Base-by-base conservation (phyloP, 2,113 vertebrate genomes). In the Candoia aspera region DNA sequence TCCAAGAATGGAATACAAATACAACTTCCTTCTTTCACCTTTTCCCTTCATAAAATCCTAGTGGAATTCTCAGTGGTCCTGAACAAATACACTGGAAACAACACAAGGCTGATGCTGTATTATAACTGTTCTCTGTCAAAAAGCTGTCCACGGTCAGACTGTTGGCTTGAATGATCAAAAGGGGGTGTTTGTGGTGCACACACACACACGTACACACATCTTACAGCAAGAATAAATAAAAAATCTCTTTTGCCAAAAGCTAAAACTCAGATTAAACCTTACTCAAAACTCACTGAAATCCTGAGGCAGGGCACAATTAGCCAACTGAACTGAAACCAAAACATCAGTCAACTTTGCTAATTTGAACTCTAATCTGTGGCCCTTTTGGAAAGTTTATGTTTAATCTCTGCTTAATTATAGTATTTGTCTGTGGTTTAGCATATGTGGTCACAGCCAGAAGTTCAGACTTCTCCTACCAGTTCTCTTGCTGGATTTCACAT, bases 401-500 rank as follows among this genome's bases (percentile, higher is more conserved):
- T 96, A 93, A 94, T 89, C 95, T 94, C 84, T 60, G 87, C 68
- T 95, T 91, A 92, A 94, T 68, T 59, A 53, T 93, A 90, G 90
- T 94, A 93, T 93, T 42, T 94, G 93, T 92, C 90, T 96, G 96
- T 94, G 95, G 94, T 95, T 96, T 94, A 94, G 86, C 58, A 54
- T 79, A 95, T 95, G 92, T 94, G 95, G 91, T 93, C 93, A 95
- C 79, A 91, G 58, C 29, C 91, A 86, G 95, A 90, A 96, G 96
- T 96, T 95, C 88, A 92, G 92, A 94, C 91, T 86, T 93, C 49
- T 86, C 58, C n/a, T 62, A 46, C 57, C 49, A n/a, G 29, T 92
- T 60, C 29, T 83, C 15, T 23, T 29, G 13, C 6, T n/a, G 29
- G 42, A 26, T 54, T 88, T 79, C 86, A 59, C 29, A 24, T 53